A percentile compares a stretch with the other conserved stretches of the same genome.
Evolutionary conservation across 64 coral and sea anemone species (phyloP).

Genomic region (Astreopora myriophthalma): DNA sequence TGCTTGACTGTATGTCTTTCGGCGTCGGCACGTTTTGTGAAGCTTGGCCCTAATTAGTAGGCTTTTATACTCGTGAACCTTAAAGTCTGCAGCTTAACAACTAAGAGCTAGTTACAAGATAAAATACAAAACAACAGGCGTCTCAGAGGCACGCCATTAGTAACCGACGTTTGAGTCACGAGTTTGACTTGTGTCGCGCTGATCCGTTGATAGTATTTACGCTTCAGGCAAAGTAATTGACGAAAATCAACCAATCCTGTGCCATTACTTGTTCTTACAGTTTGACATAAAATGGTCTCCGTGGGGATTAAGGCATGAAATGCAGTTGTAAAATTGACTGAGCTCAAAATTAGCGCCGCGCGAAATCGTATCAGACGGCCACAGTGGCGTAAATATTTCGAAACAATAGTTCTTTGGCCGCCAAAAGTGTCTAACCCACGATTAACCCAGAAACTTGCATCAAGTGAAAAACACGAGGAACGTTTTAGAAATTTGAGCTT

Average conservation of each 20-base stretch:
- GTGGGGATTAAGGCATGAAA: slow-evolving; percentile 16
- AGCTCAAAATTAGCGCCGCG: neutral
- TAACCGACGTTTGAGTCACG: neutral
- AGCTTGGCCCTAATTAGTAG: slow-evolving; percentile 17
- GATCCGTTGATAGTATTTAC: neutral
- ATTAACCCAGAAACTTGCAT: neutral
- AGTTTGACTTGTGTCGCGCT: neutral
- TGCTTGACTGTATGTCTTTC: neutral
- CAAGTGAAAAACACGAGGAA: neutral
- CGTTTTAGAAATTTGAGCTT: neutral
- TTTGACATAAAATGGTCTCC: slow-evolving; percentile 21
- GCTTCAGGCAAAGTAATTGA: neutral
- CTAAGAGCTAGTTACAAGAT: neutral
- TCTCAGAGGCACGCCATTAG: neutral
- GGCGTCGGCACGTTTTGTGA: slow-evolving; percentile 45
- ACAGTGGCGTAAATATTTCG: slow-evolving; percentile 8
- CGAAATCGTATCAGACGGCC: neutral
- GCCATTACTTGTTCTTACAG: neutral
- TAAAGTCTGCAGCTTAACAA: neutral
- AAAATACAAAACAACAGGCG: neutral
- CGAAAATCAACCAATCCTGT: slow-evolving; percentile 9
- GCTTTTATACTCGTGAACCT: slow-evolving; percentile 29
- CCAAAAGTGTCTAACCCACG: neutral
- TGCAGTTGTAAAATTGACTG: slow-evolving; percentile 2
- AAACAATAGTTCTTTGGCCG: neutral